A percentile compares a stretch with the other conserved stretches of the same genome.
phyloP scores from a whole-genome alignment of 2,113 vertebrate species.

The Smithornis capensis region DNA sequence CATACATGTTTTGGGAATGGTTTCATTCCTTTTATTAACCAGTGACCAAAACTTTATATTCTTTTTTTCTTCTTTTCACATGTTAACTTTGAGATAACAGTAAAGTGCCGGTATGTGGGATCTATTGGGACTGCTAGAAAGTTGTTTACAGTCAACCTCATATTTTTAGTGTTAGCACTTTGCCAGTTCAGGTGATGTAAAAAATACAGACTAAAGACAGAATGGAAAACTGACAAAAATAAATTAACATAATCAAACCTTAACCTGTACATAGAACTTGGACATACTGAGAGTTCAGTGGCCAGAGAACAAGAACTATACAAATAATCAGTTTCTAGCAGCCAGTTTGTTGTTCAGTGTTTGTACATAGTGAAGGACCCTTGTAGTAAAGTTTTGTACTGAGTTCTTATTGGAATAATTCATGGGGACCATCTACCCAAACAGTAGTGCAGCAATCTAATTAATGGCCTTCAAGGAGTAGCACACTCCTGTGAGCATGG shows the following conservation, averaged over 20 bases:
- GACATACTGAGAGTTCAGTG: not conserved
- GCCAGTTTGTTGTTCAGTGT: not conserved
- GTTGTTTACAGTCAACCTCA: not conserved
- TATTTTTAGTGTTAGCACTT: not conserved
- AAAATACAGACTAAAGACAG: not conserved
- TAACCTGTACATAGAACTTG: not conserved
- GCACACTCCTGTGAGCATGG: not conserved
- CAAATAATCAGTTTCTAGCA: not conserved
- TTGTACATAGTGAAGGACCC: not conserved
- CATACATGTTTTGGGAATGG: not conserved
- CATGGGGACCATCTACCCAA: not conserved
- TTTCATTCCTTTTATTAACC: not conserved
- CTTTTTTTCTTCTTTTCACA: not conserved
- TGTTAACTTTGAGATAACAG: not conserved
- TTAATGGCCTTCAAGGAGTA: not conserved
- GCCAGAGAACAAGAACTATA: constrained; percentile 5
- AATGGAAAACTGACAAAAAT: not conserved
- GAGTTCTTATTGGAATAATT: not conserved
- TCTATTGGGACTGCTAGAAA: not conserved
- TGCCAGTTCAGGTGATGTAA: not conserved
- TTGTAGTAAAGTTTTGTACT: not conserved
- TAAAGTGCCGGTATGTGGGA: not conserved
- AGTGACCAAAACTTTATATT: not conserved
- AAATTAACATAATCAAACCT: not conserved
- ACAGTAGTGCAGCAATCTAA: not conserved